Evolutionary conservation across 2,113 vertebrate genomes (phyloP).

Genomic region (Chiloscyllium plagiosum): DNA sequence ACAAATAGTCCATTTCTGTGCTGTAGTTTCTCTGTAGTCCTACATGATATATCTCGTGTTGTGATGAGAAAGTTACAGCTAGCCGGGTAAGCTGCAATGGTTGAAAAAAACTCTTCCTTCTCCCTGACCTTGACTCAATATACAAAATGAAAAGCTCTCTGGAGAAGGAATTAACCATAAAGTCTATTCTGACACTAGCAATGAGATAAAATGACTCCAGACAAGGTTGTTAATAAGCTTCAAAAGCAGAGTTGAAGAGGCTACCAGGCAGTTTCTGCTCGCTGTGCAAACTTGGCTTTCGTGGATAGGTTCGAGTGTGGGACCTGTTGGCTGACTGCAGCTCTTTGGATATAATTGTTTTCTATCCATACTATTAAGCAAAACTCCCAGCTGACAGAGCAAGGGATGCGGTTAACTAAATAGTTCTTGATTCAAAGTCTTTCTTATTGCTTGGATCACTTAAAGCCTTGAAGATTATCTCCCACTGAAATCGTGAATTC

Average conservation of each 20-base stretch:
- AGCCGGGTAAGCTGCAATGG: neutral
- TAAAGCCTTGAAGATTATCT: neutral
- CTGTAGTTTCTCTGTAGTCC: neutral
- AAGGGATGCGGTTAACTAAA: neutral
- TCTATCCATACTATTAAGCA: neutral
- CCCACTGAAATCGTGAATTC: neutral
- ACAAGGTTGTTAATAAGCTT: neutral
- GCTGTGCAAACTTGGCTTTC: neutral
- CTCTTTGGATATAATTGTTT: neutral
- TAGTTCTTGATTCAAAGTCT: neutral
- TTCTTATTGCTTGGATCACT: neutral
- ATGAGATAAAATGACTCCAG: neutral
- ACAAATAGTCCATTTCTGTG: neutral
- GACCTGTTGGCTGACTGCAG: neutral
- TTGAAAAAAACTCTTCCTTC: neutral
- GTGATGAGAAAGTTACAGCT: neutral
- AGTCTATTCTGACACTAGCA: neutral
- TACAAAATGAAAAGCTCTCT: neutral
- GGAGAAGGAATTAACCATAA: neutral
- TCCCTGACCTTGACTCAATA: neutral
- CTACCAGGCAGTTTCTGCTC: neutral
- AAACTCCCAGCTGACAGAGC: neutral
- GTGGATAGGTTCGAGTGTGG: neutral
- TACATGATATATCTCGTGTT: neutral
- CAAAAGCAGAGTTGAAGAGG: neutral